These are phyloP conservation scores for Agonopterix heracliana DNA, from an alignment of 2,888 invertebrate species.

Conservation along the genomic window DNA sequence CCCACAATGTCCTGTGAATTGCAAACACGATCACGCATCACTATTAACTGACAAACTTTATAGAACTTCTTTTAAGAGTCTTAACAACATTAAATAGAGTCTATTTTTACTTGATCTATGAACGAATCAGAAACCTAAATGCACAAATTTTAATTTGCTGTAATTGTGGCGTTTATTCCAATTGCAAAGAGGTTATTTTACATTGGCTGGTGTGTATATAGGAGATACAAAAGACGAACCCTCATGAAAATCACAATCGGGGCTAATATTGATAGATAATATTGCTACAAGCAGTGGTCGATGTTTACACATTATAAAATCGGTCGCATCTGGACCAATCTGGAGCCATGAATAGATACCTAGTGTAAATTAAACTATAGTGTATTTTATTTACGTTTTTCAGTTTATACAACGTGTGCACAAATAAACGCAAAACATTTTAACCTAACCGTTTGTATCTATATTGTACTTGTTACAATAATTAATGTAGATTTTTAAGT, in stretches of 20 bases:
- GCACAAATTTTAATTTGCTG: slow-evolving; percentile 18
- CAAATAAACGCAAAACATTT: too few relatives aligned
- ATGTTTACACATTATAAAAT: slow-evolving; percentile 26
- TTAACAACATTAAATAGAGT: not conserved
- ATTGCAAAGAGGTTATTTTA: too few relatives aligned
- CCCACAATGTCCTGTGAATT: slow-evolving; percentile 53
- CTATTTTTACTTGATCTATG: not conserved
- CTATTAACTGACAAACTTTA: slow-evolving; percentile 29
- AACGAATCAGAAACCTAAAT: slow-evolving; percentile 14
- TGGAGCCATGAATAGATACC: not conserved
- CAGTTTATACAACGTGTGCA: too few relatives aligned
- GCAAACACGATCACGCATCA: slow-evolving; percentile 46
- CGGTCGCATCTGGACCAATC: not conserved
- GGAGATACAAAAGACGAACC: slow-evolving; percentile 40
- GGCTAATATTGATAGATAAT: slow-evolving; percentile 68
- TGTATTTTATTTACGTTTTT: too few relatives aligned
- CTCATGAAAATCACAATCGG: slow-evolving; percentile 46
- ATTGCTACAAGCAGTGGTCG: slow-evolving; percentile 50
- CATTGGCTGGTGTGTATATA: slow-evolving; percentile 7
- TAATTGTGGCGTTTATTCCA: too few relatives aligned
- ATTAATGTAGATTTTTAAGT: too few relatives aligned
- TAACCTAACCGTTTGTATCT: too few relatives aligned
- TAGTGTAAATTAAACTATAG: too few relatives aligned
- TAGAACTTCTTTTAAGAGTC: not conserved
- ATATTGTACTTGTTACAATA: too few relatives aligned